phyloP scores from a whole-genome alignment of 2,113 vertebrate genomes.

The Pelvicachromis taeniatus region DNA sequence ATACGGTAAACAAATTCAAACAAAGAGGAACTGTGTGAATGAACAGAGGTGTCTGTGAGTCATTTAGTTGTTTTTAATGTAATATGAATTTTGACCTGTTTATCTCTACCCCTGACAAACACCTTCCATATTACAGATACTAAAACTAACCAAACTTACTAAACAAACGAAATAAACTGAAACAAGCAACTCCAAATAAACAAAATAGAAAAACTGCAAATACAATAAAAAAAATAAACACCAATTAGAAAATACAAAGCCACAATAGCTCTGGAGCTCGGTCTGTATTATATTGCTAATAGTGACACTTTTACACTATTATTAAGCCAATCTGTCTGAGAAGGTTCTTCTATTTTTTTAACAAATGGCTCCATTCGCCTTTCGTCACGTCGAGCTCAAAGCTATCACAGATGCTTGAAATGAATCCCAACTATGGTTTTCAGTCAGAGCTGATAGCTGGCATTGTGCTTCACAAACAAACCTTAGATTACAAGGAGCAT shows the following conservation, averaged over 20 bases:
- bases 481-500: conserved; percentile 18
- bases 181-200: not conserved
- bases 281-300: conserved; percentile 36
- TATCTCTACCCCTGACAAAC: not conserved
- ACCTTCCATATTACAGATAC: not conserved
- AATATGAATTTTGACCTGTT: not conserved
- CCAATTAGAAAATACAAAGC: not conserved
- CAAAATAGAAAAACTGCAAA: not conserved
- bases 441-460: not conserved
- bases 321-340: conserved; percentile 40
- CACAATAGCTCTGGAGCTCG: not conserved
- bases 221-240: not conserved
- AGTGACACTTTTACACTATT: conserved; percentile 31
- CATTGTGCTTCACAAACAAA: conserved; percentile 10
- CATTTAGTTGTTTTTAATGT: too few relatives aligned
- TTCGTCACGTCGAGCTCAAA: conserved; percentile 9
- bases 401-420: not conserved
- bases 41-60: too few relatives aligned
- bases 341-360: not conserved
- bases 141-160: fast-evolving
- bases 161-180: not conserved
- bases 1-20: not conserved
- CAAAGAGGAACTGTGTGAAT: not conserved
- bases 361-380: not conserved
- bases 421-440: not conserved